Evolutionary conservation across 2,113 vertebrate species (phyloP).

Genomic region (Pelobates fuscus): DNA sequence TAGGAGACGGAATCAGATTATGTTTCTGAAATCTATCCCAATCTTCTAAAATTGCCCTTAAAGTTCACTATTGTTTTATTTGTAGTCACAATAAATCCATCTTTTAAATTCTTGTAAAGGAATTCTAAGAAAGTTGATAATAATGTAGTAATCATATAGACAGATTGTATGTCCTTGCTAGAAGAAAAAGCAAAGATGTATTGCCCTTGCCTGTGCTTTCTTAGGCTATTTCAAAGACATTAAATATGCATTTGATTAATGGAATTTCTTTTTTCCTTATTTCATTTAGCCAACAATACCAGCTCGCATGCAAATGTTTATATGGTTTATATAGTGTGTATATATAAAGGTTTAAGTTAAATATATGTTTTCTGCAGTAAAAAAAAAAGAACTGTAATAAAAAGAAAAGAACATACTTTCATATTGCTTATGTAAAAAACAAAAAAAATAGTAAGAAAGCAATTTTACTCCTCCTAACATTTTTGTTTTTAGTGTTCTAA

Average conservation of each 20-base stretch:
- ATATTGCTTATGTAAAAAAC: no score
- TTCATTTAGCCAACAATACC: not conserved
- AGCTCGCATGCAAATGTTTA: not conserved
- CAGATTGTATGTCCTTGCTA: conserved; percentile 24
- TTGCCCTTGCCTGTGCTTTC: conserved; percentile 11
- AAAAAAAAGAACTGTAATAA: no score
- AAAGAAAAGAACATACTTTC: no score
- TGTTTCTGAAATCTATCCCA: no score
- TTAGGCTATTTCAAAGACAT: not conserved
- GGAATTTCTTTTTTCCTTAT: not conserved
- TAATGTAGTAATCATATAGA: conserved; percentile 12
- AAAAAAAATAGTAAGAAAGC: no score
- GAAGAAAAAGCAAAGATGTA: not conserved
- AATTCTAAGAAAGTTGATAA: conserved; percentile 8
- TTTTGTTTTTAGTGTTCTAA: no score
- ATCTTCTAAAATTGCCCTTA: not conserved
- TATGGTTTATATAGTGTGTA: no score
- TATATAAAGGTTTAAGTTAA: no score
- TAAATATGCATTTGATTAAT: conserved; percentile 16
- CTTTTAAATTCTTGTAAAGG: not conserved
- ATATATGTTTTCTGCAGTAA: no score
- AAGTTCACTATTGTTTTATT: conserved; percentile 25
- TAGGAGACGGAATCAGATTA: no score
- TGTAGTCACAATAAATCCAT: conserved; percentile 25
- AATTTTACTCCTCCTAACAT: no score